Evolutionary conservation across 2,113 vertebrate genomes (phyloP).

Genomic region (Cephalopterus ornatus): DNA sequence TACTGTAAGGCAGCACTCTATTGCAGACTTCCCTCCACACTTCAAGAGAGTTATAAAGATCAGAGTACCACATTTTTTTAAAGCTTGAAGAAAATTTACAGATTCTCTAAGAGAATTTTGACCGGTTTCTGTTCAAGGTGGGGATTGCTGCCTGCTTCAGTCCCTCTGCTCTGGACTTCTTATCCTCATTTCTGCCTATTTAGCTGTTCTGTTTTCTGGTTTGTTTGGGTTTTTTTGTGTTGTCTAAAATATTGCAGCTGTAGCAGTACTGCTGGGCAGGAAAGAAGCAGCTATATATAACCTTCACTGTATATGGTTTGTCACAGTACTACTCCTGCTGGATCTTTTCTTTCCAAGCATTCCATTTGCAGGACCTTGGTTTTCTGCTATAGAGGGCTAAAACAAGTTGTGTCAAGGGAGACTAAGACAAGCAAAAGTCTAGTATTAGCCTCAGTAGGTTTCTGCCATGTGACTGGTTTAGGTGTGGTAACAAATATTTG

Average conservation of each 20-base stretch:
- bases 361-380: neutral
- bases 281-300: neutral
- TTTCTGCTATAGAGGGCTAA: neutral
- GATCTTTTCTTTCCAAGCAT: neutral
- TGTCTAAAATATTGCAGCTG: neutral
- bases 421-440: neutral
- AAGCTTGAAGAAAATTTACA: neutral
- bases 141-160: neutral
- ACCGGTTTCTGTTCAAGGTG: neutral
- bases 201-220: neutral
- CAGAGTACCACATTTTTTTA: neutral
- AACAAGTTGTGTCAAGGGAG: neutral
- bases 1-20: neutral
- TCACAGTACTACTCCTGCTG: neutral
- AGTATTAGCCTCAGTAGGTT: neutral
- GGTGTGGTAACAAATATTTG: neutral
- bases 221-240: neutral
- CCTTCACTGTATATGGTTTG: neutral
- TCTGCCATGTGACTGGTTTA: neutral
- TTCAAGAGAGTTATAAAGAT: neutral
- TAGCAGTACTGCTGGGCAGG: neutral
- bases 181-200: neutral
- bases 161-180: neutral
- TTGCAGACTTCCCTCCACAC: neutral
- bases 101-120: neutral